Conservation (phyloP, 1,140 invertebrate species). For the Linepithema humile region DNA sequence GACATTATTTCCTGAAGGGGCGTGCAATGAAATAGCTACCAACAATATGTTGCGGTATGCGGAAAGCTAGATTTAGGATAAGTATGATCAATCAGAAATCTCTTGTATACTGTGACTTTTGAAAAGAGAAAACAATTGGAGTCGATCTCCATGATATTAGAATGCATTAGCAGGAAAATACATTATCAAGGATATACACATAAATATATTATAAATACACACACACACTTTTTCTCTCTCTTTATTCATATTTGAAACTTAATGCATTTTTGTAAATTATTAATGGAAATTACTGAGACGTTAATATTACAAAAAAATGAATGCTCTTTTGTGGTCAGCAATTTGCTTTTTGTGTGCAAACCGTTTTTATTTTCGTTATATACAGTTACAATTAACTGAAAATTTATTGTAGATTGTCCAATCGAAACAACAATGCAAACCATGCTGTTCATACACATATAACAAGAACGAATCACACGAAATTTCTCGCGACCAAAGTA, state of each 20-base stretch:
- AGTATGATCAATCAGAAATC: constrained; percentile 33
- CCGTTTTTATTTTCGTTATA: background rate
- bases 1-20: constrained; percentile 17
- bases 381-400: background rate
- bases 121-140: background rate
- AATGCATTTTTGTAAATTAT: background rate
- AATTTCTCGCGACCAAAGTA: background rate
- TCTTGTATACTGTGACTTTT: background rate
- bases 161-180: background rate
- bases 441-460: background rate
- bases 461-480: background rate
- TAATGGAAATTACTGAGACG: background rate
- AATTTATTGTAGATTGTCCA: background rate
- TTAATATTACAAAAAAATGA: background rate
- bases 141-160: constrained; percentile 5
- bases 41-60: constrained; percentile 30
- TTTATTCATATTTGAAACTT: background rate
- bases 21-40: constrained; percentile 47
- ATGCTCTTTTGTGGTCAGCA: background rate
- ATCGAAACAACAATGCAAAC: background rate
- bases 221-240: too few species aligned
- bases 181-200: background rate
- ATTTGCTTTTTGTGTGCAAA: background rate
- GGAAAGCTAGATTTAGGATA: constrained; percentile 40
- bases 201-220: background rate